Base-by-base conservation (phyloP, 2,888 invertebrate species). In the Lysandra coridon region DNA sequence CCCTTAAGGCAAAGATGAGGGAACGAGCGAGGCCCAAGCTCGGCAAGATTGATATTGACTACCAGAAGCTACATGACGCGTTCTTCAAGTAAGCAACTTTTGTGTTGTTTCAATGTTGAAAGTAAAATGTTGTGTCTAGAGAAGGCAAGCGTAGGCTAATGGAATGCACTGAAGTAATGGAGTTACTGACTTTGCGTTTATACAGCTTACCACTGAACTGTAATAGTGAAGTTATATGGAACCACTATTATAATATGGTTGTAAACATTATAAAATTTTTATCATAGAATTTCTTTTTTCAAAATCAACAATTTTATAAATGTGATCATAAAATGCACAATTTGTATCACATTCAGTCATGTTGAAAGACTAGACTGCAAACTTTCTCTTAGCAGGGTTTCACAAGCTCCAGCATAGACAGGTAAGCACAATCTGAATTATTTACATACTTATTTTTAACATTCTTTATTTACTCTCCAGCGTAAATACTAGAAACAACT, bases 11-110 rank as follows among this genome's bases (percentile, higher is more conserved):
- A 0, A 99, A 99, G 94, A 99, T 99, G 99, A 95, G 99, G 37
- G 99, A 99, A 89, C 96, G 99, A 81, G 97, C 99, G 0, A 95
- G 99, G 37, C 99, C 99, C 0, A 99, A 99, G 91, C 96, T 99
- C 87, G 99, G 99, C 57, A 99, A 99, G 95, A 99, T 99, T 85
- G 99, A 99, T 89, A 99, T 99, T 83, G 99, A 99, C 93, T 99
- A 99, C 89, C 99, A 99, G 91, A 99, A 99, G 88, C 93, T 99
- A 40, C 99, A 99, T 86, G 99, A 99, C 88, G 99, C 99, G 0
- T 99, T 99, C 94, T 99, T 99, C 95, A 98, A 98, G 96, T 96
- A 86, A 64, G 64, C 7, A 10, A 64, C 49, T 49, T 49, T 49
- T 49, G 49, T 10, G 49, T 49, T 49, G 49, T 44, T 44, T 44